Evolutionary conservation across 2,797 vertebrate genomes (phyloP).

Genomic region (Micropoecilia bifurca): DNA sequence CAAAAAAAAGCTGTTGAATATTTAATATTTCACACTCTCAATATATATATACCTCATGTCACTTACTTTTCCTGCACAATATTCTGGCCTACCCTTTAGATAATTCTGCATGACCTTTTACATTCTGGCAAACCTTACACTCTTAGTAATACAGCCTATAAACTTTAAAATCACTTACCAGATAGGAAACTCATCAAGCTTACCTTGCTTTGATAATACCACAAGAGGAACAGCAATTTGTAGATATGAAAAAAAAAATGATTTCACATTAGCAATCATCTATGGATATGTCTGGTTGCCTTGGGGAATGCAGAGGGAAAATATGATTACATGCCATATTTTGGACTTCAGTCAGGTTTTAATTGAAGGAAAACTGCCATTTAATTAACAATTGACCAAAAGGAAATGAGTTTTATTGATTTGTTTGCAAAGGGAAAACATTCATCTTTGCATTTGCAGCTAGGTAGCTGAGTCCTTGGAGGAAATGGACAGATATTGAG

Average conservation of each 20-base stretch:
- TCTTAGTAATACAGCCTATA: constrained; percentile 66
- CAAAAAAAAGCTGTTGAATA: not conserved
- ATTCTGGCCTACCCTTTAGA: constrained; percentile 64
- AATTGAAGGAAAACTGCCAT: constrained; percentile 77
- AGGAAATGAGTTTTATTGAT: constrained; percentile 83
- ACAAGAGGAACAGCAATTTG: constrained; percentile 67
- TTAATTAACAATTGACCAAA: constrained; percentile 83
- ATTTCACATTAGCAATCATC: constrained; percentile 68
- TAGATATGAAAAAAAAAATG: constrained; percentile 71
- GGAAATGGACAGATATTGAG: constrained; percentile 44
- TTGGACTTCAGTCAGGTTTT: constrained; percentile 71
- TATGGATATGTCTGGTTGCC: constrained; percentile 48
- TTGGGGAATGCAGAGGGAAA: constrained; percentile 43
- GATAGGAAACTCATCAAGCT: constrained; percentile 63
- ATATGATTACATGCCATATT: constrained; percentile 72
- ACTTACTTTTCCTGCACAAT: constrained; percentile 48
- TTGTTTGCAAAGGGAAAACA: constrained; percentile 76
- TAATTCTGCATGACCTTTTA: constrained; percentile 65
- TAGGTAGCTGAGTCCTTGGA: constrained; percentile 43
- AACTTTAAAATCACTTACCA: constrained; percentile 69
- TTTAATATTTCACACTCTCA: constrained; percentile 37
- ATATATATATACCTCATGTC: constrained; percentile 44
- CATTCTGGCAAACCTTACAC: constrained; percentile 47
- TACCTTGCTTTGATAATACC: constrained; percentile 67
- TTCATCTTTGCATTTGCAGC: constrained; percentile 52